Percentiles rank a stretch among this genome's conserved stretches.
Conservation (phyloP, 1,140 invertebrate genomes). For the Atta cephalotes region DNA sequence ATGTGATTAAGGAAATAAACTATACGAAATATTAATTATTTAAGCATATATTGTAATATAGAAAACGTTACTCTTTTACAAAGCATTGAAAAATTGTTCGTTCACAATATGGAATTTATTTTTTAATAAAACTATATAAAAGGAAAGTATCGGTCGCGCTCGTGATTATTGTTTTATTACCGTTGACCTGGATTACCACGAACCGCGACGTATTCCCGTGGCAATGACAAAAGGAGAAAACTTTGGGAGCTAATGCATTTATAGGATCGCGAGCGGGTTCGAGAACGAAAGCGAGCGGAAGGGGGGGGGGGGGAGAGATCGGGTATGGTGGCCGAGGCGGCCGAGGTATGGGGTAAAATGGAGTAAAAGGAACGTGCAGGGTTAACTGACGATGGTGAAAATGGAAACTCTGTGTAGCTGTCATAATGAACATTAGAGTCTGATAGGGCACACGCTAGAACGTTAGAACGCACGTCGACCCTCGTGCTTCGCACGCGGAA, state of each 20-base stretch:
- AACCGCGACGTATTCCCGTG: not conserved
- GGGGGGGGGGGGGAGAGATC: not conserved
- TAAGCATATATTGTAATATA: not conserved
- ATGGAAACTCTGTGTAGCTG: constrained; percentile 83
- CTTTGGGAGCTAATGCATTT: constrained; percentile 65
- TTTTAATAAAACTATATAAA: constrained; percentile 19
- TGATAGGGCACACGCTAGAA: constrained; percentile 24
- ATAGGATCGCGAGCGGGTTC: constrained; percentile 38
- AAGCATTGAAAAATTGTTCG: constrained; percentile 27
- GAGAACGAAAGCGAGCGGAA: constrained; percentile 10
- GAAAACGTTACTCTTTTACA: constrained; percentile 4
- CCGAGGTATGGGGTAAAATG: constrained; percentile 58
- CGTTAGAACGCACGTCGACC: constrained; percentile 56
- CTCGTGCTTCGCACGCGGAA: constrained; percentile 46
- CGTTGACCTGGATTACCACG: constrained; percentile 16
- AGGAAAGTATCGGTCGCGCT: constrained; percentile 11
- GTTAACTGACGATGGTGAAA: constrained; percentile 76
- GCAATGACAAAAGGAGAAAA: constrained; percentile 66
- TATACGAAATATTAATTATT: not conserved
- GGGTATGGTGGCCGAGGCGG: not conserved
- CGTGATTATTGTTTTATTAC: constrained; percentile 22
- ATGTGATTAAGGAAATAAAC: not conserved
- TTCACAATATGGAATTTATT: not conserved
- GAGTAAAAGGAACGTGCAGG: constrained; percentile 73
- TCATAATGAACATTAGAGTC: constrained; percentile 81